phyloP scores from a whole-genome alignment of 2,113 vertebrate species.

The Mormyrus iriodes region DNA sequence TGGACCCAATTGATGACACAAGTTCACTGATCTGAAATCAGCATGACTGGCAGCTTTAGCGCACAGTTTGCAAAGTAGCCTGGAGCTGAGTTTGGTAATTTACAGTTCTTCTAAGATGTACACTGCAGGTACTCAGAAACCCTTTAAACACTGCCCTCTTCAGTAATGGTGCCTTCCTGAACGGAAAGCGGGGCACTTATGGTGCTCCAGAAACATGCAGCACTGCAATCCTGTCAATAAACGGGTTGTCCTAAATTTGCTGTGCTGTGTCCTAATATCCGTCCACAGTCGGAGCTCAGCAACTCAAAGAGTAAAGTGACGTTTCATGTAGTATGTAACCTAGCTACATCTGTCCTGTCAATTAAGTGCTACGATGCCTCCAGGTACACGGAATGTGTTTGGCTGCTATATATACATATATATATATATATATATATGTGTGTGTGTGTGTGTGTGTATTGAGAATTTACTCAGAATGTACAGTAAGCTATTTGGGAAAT shows the following conservation, averaged over 20 bases:
- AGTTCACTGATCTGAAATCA: neutral
- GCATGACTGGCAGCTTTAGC: neutral
- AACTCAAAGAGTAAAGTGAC: neutral
- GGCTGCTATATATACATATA: neutral
- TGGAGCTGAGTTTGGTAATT: neutral
- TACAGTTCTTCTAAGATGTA: neutral
- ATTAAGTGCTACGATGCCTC: neutral
- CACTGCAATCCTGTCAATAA: neutral
- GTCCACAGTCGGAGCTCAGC: neutral
- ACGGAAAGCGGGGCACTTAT: neutral
- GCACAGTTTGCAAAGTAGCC: neutral
- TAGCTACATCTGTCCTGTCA: neutral
- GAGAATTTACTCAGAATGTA: neutral
- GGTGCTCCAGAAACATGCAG: neutral
- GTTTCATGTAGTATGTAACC: neutral
- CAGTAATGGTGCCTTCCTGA: neutral
- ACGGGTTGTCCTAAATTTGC: neutral
- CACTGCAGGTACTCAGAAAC: neutral
- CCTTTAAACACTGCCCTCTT: neutral
- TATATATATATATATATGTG: neutral
- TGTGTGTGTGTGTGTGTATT: too few relatives aligned
- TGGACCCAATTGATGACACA: neutral
- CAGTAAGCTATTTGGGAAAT: neutral
- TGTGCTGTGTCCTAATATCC: neutral
- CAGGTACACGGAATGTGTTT: neutral